Conservation (phyloP, 2,888 invertebrate species). For the Abscondita cerata region DNA sequence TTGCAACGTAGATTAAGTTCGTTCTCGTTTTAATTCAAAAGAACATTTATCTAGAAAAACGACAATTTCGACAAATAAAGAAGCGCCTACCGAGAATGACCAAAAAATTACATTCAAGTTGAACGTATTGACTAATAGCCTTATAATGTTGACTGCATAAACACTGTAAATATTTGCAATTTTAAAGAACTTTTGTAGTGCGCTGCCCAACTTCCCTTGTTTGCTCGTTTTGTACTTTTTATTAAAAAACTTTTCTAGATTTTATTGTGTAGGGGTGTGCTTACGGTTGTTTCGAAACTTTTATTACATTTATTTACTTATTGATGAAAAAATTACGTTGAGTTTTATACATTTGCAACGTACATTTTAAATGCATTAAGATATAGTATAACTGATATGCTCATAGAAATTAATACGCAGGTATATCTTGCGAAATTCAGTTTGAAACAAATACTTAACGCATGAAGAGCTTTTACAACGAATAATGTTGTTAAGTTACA, state of each 20-base stretch:
- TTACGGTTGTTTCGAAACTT: background rate
- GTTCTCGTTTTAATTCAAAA: conserved; percentile 17
- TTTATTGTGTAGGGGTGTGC: conserved; percentile 2
- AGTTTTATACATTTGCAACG: too few species aligned
- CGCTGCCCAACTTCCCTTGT: conserved; percentile 14
- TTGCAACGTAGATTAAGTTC: conserved; percentile 20
- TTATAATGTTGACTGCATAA: conserved; percentile 7
- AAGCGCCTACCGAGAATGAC: conserved; percentile 6
- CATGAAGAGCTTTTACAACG: too few species aligned
- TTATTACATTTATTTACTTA: too few species aligned
- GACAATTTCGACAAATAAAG: conserved; percentile 16
- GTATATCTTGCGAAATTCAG: too few species aligned
- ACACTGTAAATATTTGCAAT: conserved; percentile 14
- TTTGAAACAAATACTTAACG: too few species aligned
- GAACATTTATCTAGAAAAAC: conserved; percentile 20
- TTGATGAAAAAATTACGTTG: too few species aligned
- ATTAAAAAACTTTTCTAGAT: conserved; percentile 18
- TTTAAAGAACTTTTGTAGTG: conserved; percentile 11
- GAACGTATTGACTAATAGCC: conserved; percentile 2
- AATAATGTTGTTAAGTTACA: too few species aligned
- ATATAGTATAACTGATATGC: too few species aligned
- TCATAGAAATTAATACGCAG: too few species aligned
- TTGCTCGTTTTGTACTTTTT: conserved; percentile 22
- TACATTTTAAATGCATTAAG: too few species aligned
- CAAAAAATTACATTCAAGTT: background rate